These are phyloP conservation scores for Cataglyphis albicans DNA, from an alignment of 2,888 invertebrate genomes.

Conservation along the genomic window DNA sequence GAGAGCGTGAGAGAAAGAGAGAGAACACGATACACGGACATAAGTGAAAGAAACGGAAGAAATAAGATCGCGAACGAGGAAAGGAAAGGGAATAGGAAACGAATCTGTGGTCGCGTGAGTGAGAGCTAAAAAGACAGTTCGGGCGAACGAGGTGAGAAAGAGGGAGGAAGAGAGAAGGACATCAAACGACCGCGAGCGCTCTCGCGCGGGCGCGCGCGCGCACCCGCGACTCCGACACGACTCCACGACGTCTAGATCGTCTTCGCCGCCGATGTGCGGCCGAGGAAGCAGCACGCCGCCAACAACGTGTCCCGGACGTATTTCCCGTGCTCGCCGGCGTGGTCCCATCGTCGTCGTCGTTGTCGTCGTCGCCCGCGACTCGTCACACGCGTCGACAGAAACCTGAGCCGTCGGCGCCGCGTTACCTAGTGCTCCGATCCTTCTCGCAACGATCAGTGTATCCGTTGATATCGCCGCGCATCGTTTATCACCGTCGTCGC, in stretches of 20 bases:
- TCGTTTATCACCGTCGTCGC: background rate
- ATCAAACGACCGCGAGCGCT: conserved; percentile 62
- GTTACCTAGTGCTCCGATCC: conserved; percentile 8
- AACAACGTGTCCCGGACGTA: conserved; percentile 71
- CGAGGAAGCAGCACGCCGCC: conserved; percentile 69
- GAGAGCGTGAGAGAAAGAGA: conserved; percentile 56
- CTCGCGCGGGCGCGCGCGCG: conserved; percentile 57
- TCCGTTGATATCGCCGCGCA: background rate
- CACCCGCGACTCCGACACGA: conserved; percentile 37
- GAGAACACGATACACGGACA: background rate
- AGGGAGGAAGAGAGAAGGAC: background rate
- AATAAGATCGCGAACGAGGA: background rate
- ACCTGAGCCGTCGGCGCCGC: conserved; percentile 48
- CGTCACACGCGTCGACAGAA: conserved; percentile 56
- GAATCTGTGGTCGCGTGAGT: conserved; percentile 1
- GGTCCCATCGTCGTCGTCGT: conserved; percentile 20
- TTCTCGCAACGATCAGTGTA: background rate
- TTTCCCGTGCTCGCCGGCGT: conserved; percentile 64
- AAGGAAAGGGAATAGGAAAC: conserved; percentile 24
- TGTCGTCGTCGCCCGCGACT: conserved; percentile 49
- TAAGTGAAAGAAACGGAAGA: conserved; percentile 27
- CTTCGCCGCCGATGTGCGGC: conserved; percentile 69
- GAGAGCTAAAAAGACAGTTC: conserved; percentile 49
- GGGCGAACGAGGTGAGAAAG: background rate
- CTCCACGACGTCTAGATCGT: conserved; percentile 10